Percentiles rank a stretch among this genome's conserved stretches.
Conservation (phyloP, 2,113 vertebrate genomes). For the Gobio gobio region DNA sequence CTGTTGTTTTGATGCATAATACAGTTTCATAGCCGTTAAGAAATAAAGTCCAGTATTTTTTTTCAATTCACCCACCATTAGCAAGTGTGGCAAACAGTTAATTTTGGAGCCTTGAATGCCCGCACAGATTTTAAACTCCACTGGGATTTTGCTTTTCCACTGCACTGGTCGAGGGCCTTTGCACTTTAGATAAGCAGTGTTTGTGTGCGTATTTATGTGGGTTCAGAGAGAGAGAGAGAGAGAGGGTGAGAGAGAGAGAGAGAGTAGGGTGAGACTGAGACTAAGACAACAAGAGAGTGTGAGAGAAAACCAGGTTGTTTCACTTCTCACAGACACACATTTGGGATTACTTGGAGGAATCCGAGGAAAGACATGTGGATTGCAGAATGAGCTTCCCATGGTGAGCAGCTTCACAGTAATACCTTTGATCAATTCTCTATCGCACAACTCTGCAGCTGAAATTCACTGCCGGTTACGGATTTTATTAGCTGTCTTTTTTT, state of each 20-base stretch:
- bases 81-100: neutral
- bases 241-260: neutral
- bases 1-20: neutral
- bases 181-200: slow-evolving; percentile 27
- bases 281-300: neutral
- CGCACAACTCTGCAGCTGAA: neutral
- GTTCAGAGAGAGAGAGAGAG: neutral
- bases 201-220: slow-evolving; percentile 15
- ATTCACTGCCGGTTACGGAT: neutral
- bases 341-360: slow-evolving; percentile 28
- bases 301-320: slow-evolving; percentile 48
- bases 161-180: slow-evolving; percentile 43
- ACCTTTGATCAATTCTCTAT: slow-evolving; percentile 28
- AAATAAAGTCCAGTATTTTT: neutral
- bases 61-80: neutral
- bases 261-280: slow-evolving; percentile 5
- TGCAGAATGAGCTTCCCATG: slow-evolving; percentile 71
- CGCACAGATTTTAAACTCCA: neutral
- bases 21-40: neutral
- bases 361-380: slow-evolving; percentile 54
- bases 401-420: slow-evolving; percentile 65
- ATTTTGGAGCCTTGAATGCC: neutral
- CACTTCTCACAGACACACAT: slow-evolving; percentile 30
- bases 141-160: neutral
- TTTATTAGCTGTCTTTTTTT: slow-evolving; percentile 17